Evolutionary conservation across 2,797 vertebrate genomes (phyloP), one percentile per base, ranked within the genome.

Genomic region (Heteromormyrus szaboi): DNA sequence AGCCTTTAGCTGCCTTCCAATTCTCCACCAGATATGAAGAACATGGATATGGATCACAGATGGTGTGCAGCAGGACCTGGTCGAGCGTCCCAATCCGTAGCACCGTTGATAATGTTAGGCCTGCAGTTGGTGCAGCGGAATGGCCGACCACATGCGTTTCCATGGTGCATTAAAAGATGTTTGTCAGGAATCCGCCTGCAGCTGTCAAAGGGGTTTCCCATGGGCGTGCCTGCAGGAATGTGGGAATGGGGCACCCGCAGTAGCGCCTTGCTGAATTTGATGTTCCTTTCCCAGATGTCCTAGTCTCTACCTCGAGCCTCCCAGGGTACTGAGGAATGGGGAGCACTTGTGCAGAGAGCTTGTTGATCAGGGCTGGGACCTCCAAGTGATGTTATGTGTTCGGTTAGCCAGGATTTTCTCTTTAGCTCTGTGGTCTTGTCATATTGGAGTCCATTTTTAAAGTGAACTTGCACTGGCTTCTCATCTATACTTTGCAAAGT

Each of bases 141-240:
- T 51, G 85, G 85, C 12, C 1, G 2, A 6, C 17, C 51, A 12
- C 14, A 56, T 44, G 53, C n/a, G 33, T 46, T 46, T 33, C 33
- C 86, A 46, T 44, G 44, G 59, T 12, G 29, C 14, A 4, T 19
- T 25, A 68, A 44, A 17, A 25, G 14, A 54, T 48, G 88, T 11
- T 65, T 72, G 62, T 48, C 46, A 37, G 84, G 88, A 89, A 89
- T 89, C 83, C 12, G n/a, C 29, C 48, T 65, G 17, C 88, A 89
- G 88, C 88, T 89, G 88, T 85, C 29, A 46, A 53, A 59, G 88
- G 56, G 88, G 41, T 50, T 37, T 85, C 33, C 85, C 17, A 54
- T 84, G 88, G 81, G 88, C 1, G 25, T 37, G 79, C 12, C 59
- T n/a, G 85, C 37, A 17, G 88, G 41, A 84, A 68, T 37, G 25